phyloP scores from a whole-genome alignment of 2,888 invertebrate species.

The Heteromurus nitidus region DNA sequence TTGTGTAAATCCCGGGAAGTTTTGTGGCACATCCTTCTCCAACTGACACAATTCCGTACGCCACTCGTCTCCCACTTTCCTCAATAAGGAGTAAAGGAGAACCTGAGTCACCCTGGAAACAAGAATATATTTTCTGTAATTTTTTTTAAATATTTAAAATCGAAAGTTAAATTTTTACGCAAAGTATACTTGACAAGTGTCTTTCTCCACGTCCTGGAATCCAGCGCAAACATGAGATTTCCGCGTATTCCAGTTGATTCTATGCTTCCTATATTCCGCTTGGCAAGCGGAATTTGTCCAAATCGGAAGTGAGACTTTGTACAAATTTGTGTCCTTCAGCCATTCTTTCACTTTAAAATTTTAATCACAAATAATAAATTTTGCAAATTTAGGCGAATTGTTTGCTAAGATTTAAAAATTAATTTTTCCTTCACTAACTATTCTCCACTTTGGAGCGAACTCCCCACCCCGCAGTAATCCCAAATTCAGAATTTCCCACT shows the following conservation, averaged over 20 bases:
- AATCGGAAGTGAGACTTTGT: slow-evolving; percentile 56
- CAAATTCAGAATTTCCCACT: neutral
- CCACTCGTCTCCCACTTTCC: slow-evolving; percentile 36
- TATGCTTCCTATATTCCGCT: slow-evolving; percentile 47
- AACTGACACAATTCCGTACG: slow-evolving; percentile 60
- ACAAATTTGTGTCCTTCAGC: slow-evolving; percentile 46
- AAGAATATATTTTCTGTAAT: neutral
- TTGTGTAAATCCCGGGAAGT: slow-evolving; percentile 65
- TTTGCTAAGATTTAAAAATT: slow-evolving; percentile 2
- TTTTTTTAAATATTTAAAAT: neutral
- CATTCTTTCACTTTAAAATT: slow-evolving; percentile 49
- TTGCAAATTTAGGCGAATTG: neutral
- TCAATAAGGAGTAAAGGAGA: slow-evolving; percentile 43
- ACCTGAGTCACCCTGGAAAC: slow-evolving; percentile 58
- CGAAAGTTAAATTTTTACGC: too few relatives aligned
- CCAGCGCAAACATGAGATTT: slow-evolving; percentile 62
- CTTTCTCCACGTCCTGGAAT: slow-evolving; percentile 23
- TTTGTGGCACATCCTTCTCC: slow-evolving; percentile 57
- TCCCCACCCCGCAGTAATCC: slow-evolving; percentile 60
- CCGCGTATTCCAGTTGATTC: slow-evolving; percentile 52
- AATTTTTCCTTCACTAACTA: too few relatives aligned
- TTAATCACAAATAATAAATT: neutral
- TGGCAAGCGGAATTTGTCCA: slow-evolving; percentile 56
- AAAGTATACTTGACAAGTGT: slow-evolving; percentile 63
- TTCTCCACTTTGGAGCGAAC: slow-evolving; percentile 21